Evolutionary conservation across 2,888 invertebrate species (phyloP), one percentile per base, ranked within the genome.

Genomic region (Chymomyza fuscimana): DNA sequence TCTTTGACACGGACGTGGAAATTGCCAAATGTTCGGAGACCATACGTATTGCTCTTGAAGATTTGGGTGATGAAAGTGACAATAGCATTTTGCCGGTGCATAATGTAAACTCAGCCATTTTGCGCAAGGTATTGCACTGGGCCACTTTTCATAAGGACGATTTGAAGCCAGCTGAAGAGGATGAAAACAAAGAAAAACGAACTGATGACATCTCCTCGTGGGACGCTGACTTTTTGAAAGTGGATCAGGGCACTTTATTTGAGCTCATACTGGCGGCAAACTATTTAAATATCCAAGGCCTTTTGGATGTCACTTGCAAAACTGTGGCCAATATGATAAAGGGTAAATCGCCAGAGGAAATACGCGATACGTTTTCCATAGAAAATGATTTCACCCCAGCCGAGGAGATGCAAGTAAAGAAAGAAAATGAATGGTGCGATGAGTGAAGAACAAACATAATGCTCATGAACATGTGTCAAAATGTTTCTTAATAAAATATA

Each of bases 221-320:
- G 99, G 99, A 99, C 93, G 97, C 98, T 0, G 99, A 99, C 91
- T 99, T 99, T 90, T 93, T 99, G 9, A 99, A 99, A 94, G 99
- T 99, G 46, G 98, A 99, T 91, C 98, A 99, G 91, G 98, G 97
- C 72, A 99, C 98, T 1, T 93, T 99, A 15, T 99, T 98, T 91
- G 99, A 99, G 93, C 93, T 99, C 56, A 99, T 99, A 87, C 93
- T 99, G 93, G 98, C 99, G 63, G 98, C 99, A 9, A 99, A 99
- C 92, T 99, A 99, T 91, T 93, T 99, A 88, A 98, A 99, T 89
- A 99, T 99, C 78, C 97, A 97, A 91, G 97, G 98, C 1, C 93
- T 99, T 70, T 92, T 99, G 86, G 99, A 99, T 92, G 99, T 99
- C 0, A 98, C 99, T 0, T 99, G 99, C 93, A 99, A 99, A 93